Percentiles rank a stretch among this genome's conserved stretches.
Conservation (phyloP, 2,888 invertebrate genomes). For the Ariolimax columbianus region DNA sequence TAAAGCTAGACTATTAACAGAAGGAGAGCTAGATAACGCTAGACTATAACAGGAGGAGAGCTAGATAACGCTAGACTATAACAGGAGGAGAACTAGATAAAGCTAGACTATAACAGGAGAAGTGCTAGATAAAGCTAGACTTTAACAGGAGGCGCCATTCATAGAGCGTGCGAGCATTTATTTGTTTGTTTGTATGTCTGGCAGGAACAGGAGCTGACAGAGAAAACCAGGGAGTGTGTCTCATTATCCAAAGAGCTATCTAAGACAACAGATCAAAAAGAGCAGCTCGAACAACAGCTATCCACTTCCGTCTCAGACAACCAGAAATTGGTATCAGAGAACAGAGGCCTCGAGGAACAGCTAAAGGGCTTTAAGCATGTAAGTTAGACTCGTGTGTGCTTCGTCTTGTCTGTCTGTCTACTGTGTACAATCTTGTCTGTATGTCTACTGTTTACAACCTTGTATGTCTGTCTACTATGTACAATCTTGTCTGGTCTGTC, state of each 20-base stretch:
- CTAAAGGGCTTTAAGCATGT: slow-evolving; percentile 80
- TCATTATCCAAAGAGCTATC: slow-evolving; percentile 5
- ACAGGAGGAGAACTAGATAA: no score
- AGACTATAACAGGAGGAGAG: no score
- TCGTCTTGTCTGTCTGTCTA: background rate
- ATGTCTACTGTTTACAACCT: no score
- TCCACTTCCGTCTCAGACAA: slow-evolving; percentile 79
- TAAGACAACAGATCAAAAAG: background rate
- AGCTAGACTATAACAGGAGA: no score
- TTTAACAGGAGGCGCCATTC: no score
- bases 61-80: no score
- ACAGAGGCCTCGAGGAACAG: slow-evolving; percentile 79
- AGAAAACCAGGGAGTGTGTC: slow-evolving; percentile 25
- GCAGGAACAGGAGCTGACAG: slow-evolving; percentile 41
- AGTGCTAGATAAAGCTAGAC: no score
- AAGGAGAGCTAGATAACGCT: no score
- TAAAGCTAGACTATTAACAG: no score
- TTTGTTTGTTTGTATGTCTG: background rate
- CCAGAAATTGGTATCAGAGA: slow-evolving; percentile 79
- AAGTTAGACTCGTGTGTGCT: slow-evolving; percentile 54
- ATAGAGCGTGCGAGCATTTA: background rate
- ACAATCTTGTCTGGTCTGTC: no score
- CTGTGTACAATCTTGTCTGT: no score
- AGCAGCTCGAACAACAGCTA: slow-evolving; percentile 77
- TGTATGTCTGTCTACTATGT: no score